Evolutionary conservation across 2,888 invertebrate genomes (phyloP).

Genomic region (Napeogenes inachia): DNA sequence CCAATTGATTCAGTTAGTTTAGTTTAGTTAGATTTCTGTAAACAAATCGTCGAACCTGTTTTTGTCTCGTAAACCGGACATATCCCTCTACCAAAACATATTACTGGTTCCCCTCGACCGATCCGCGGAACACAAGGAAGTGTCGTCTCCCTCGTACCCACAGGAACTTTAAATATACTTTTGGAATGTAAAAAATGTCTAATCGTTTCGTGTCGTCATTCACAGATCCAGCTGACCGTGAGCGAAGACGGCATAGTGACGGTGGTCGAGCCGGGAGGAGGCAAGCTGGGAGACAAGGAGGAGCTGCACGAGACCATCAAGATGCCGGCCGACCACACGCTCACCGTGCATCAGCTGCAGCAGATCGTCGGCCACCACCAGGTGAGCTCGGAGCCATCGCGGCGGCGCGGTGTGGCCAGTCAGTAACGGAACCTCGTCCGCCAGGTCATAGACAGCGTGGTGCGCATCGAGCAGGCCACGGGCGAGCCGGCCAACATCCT

Average conservation of each 20-base stretch:
- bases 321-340: conserved; percentile 67
- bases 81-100: too few relatives aligned
- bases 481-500: conserved; percentile 73
- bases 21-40: too few relatives aligned
- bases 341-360: conserved; percentile 77
- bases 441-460: conserved; percentile 73
- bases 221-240: conserved; percentile 68
- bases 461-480: conserved; percentile 71
- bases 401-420: too few relatives aligned
- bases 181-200: too few relatives aligned
- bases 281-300: conserved; percentile 67
- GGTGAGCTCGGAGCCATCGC: conserved; percentile 43
- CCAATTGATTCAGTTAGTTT: too few relatives aligned
- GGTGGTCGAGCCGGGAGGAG: conserved; percentile 73
- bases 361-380: conserved; percentile 80
- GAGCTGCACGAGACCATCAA: conserved; percentile 70
- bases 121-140: too few relatives aligned
- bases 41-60: too few relatives aligned
- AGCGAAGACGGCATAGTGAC: conserved; percentile 77
- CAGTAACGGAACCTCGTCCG: not conserved
- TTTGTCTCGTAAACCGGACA: too few relatives aligned
- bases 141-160: too few relatives aligned
- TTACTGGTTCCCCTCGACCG: too few relatives aligned
- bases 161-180: too few relatives aligned
- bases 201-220: too few relatives aligned